These are phyloP conservation scores for Euphydryas editha DNA, from an alignment of 2,888 invertebrate genomes.

Conservation along the genomic window DNA sequence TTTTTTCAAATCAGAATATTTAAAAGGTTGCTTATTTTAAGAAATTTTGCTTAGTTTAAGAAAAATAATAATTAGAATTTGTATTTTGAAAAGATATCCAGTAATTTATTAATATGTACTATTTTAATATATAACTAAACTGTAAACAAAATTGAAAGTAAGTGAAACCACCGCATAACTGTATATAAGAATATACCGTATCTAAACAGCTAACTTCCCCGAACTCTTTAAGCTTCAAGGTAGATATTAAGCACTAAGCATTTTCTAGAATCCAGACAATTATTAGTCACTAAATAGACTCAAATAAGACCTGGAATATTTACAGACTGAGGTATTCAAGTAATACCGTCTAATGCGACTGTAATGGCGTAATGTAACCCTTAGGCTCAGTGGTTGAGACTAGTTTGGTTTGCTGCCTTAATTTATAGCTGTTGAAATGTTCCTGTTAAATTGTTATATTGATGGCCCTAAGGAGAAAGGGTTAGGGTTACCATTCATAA, in stretches of 20 bases:
- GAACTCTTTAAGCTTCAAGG: neutral
- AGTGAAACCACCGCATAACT: neutral
- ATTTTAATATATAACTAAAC: no score
- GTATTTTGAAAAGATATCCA: no score
- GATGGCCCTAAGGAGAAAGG: slow-evolving; percentile 61
- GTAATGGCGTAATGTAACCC: slow-evolving; percentile 42
- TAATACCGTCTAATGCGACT: slow-evolving; percentile 41
- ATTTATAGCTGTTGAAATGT: slow-evolving; percentile 80
- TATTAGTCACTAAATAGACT: slow-evolving; percentile 18
- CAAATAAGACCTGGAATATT: slow-evolving; percentile 19
- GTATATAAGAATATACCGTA: neutral
- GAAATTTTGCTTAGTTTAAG: neutral
- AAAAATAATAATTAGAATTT: no score
- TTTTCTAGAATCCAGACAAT: slow-evolving; percentile 10
- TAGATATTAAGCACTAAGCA: neutral
- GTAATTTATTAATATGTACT: no score
- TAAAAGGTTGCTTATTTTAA: neutral
- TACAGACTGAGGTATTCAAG: slow-evolving; percentile 40
- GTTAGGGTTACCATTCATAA: slow-evolving; percentile 59
- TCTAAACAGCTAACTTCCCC: neutral
- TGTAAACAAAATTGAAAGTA: neutral
- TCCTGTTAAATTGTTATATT: slow-evolving; percentile 81
- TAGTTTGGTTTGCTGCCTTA: slow-evolving; percentile 58
- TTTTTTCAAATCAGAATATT: neutral
- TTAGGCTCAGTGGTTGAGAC: slow-evolving; percentile 42